These are phyloP conservation scores for Paraescarpia echinospica DNA, from an alignment of 1,140 invertebrate species.

Conservation along the genomic window DNA sequence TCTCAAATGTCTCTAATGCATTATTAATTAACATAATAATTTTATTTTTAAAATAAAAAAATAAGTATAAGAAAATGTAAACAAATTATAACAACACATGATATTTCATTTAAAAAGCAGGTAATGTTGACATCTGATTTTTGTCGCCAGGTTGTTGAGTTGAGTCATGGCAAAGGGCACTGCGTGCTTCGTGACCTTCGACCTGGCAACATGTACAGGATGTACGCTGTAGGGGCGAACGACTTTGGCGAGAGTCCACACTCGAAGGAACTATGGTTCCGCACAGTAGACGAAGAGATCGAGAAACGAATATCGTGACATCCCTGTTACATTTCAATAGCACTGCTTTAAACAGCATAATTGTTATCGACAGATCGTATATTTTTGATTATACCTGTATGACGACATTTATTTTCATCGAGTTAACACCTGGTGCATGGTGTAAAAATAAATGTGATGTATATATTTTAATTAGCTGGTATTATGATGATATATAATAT, in stretches of 20 bases:
- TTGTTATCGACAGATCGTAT: neutral
- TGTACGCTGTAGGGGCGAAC: slow-evolving; percentile 6
- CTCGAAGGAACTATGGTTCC: slow-evolving; percentile 23
- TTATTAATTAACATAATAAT: too few species aligned
- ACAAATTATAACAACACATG: too few species aligned
- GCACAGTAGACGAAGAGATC: slow-evolving; percentile 15
- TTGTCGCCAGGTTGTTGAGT: neutral
- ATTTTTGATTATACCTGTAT: too few species aligned
- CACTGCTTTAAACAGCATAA: neutral
- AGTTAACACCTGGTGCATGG: neutral
- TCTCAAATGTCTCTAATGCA: too few species aligned
- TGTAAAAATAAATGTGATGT: neutral
- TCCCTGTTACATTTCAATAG: neutral
- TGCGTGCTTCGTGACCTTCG: neutral
- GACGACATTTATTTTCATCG: neutral
- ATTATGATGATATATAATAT: neutral
- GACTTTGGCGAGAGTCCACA: slow-evolving; percentile 24
- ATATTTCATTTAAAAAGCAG: neutral
- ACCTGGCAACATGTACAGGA: slow-evolving; percentile 14
- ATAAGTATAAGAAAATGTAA: too few species aligned
- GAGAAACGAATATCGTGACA: slow-evolving; percentile 13
- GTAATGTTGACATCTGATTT: neutral
- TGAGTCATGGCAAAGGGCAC: neutral
- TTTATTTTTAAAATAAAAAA: too few species aligned
- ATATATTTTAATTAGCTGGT: neutral